phyloP scores from a whole-genome alignment of 1,140 invertebrate genomes.

The Drosophila lacteicornis region DNA sequence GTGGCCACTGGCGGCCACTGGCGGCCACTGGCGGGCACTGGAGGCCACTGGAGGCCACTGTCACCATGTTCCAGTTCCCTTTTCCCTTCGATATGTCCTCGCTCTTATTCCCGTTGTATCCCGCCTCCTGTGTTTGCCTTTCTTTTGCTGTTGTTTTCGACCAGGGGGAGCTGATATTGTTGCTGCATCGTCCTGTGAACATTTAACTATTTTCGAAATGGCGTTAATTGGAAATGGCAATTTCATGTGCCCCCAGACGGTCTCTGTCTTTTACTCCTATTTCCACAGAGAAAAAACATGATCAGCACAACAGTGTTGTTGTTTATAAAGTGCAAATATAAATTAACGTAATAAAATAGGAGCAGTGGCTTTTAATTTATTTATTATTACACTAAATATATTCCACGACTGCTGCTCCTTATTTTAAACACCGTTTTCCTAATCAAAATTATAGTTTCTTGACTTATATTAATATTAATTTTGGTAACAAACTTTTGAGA shows the following conservation, averaged over 20 bases:
- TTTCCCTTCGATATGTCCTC: not conserved
- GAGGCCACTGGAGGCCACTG: constrained; percentile 41
- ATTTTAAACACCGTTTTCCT: no score
- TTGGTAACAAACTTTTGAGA: no score
- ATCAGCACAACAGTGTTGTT: no score
- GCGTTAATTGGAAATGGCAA: constrained; percentile 83
- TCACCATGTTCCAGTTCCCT: constrained; percentile 28
- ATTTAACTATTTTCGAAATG: constrained; percentile 83
- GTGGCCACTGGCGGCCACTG: constrained; percentile 2
- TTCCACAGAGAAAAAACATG: constrained; percentile 3
- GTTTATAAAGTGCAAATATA: no score
- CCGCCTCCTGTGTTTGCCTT: constrained; percentile 36
- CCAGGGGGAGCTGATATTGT: constrained; percentile 23
- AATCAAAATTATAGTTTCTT: not conserved
- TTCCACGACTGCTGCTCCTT: fast-evolving
- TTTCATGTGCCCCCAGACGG: constrained; percentile 68
- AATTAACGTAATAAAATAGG: no score
- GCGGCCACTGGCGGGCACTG: not conserved
- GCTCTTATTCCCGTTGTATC: not conserved
- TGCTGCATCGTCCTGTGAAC: constrained; percentile 54
- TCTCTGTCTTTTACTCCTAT: not conserved
- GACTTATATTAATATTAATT: no score
- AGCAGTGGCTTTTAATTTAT: no score
- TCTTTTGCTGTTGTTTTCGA: constrained; percentile 48
- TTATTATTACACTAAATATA: not conserved